These are phyloP conservation scores for Hemichromis elongatus DNA, from an alignment of 2,113 vertebrate species.

Conservation along the genomic window DNA sequence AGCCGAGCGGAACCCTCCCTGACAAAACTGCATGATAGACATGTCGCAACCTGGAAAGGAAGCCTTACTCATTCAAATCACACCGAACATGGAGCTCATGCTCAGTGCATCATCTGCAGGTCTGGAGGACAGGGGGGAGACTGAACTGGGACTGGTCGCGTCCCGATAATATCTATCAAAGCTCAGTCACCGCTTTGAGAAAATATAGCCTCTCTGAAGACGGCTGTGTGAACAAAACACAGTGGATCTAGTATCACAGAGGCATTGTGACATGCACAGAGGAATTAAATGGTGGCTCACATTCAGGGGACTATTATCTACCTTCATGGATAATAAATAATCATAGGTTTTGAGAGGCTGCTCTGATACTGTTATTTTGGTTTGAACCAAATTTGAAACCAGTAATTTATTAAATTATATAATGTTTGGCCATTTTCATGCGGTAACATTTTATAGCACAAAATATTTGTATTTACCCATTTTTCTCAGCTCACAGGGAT, in stretches of 20 bases:
- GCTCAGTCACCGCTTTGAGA: background rate
- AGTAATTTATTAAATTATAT: background rate
- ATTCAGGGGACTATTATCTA: background rate
- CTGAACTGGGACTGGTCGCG: background rate
- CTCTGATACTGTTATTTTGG: background rate
- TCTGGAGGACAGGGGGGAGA: background rate
- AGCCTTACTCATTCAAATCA: conserved; percentile 57
- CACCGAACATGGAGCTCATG: conserved; percentile 2
- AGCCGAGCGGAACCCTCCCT: conserved; percentile 41
- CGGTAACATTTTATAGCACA: background rate
- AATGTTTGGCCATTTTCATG: background rate
- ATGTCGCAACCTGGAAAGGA: conserved; percentile 61
- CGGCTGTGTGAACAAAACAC: background rate
- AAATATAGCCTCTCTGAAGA: background rate
- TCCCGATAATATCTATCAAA: conserved; percentile 21
- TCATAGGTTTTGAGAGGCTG: background rate
- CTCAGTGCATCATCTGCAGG: conserved; percentile 21
- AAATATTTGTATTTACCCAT: background rate
- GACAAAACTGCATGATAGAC: conserved; percentile 50
- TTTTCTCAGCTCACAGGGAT: background rate
- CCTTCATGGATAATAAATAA: background rate
- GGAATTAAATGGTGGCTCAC: background rate
- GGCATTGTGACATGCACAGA: background rate
- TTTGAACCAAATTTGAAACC: background rate
- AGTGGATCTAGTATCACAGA: background rate